A percentile compares a stretch with the other conserved stretches of the same genome.
These are phyloP conservation scores for Cheilosia urbana DNA, from an alignment of 2,888 invertebrate species.

Conservation along the genomic window DNA sequence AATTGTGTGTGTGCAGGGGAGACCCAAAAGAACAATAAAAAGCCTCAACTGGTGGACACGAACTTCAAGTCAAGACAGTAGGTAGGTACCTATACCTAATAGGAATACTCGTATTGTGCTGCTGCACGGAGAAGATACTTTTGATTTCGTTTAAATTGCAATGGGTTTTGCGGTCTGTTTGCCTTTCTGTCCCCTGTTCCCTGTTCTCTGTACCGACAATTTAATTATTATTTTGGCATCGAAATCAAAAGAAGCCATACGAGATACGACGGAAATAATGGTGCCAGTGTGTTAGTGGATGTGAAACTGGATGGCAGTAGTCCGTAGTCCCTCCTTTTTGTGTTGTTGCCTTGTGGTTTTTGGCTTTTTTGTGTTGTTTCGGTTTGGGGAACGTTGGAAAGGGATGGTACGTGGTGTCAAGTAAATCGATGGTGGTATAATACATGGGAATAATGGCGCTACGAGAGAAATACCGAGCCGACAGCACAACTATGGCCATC, in stretches of 20 bases:
- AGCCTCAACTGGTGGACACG: background rate
- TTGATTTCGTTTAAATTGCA: slow-evolving; percentile 69
- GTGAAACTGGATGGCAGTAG: slow-evolving; percentile 44
- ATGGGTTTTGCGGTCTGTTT: slow-evolving; percentile 45
- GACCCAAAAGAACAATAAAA: slow-evolving; percentile 23
- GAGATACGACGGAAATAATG: slow-evolving; percentile 24
- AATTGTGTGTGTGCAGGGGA: slow-evolving; percentile 34
- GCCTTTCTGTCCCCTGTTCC: slow-evolving; percentile 1
- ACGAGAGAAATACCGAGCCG: slow-evolving; percentile 8
- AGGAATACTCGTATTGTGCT: too few relatives aligned
- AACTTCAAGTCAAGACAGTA: slow-evolving; percentile 4
- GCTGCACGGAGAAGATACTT: slow-evolving; percentile 40
- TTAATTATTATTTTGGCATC: slow-evolving; percentile 71
- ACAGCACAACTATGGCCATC: slow-evolving; percentile 51
- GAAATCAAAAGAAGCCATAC: slow-evolving; percentile 19
- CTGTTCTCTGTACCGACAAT: slow-evolving; percentile 31
- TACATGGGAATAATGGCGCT: background rate
- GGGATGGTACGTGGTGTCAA: slow-evolving; percentile 11
- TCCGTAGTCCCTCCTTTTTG: slow-evolving; percentile 57
- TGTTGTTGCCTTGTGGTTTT: background rate
- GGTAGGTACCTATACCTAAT: background rate
- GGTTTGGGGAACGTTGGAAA: background rate
- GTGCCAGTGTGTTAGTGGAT: slow-evolving; percentile 20
- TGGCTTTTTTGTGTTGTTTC: background rate
- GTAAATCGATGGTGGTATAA: slow-evolving; percentile 25